Conservation (phyloP, 30 jellyfish, hydroid and myxozoan genomes). For the Aurelia sp. region DNA sequence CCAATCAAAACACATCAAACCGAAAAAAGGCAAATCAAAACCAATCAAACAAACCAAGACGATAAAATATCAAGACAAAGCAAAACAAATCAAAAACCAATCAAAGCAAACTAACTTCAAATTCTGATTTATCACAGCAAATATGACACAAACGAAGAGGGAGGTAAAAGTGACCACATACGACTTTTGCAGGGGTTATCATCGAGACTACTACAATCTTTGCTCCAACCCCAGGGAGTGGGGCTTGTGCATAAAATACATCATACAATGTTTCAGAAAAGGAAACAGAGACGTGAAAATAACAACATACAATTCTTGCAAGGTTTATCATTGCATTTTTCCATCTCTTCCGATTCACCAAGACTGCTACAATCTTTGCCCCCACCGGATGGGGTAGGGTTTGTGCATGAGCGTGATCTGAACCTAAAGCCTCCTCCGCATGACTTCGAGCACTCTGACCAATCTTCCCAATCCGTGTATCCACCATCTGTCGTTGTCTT, state of each 20-base stretch:
- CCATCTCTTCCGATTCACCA: constrained; percentile 63
- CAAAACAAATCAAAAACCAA: too few species aligned
- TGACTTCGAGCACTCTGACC: constrained; percentile 77
- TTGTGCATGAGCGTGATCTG: constrained; percentile 82
- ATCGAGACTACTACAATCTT: constrained; percentile 69
- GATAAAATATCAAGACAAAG: too few species aligned
- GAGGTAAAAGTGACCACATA: constrained; percentile 17
- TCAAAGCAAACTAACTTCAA: too few species aligned
- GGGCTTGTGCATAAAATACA: constrained; percentile 78
- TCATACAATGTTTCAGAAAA: too few species aligned
- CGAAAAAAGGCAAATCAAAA: too few species aligned
- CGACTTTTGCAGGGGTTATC: constrained; percentile 75
- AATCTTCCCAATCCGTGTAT: constrained; percentile 75
- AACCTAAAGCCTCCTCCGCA: constrained; percentile 86
- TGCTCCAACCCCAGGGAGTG: constrained; percentile 77
- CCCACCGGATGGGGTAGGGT: constrained; percentile 83
- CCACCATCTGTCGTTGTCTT: constrained; percentile 68
- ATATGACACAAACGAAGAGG: not conserved
- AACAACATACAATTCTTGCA: constrained; percentile 75
- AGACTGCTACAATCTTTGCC: constrained; percentile 84
- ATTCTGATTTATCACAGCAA: too few species aligned
- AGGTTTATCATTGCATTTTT: constrained; percentile 56
- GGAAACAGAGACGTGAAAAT: too few species aligned
- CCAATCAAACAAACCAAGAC: too few species aligned
- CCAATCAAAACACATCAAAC: too few species aligned